Evolutionary conservation across 2,113 vertebrate species (phyloP), one percentile per base, ranked within the genome.

Genomic region (Barbus barbus): DNA sequence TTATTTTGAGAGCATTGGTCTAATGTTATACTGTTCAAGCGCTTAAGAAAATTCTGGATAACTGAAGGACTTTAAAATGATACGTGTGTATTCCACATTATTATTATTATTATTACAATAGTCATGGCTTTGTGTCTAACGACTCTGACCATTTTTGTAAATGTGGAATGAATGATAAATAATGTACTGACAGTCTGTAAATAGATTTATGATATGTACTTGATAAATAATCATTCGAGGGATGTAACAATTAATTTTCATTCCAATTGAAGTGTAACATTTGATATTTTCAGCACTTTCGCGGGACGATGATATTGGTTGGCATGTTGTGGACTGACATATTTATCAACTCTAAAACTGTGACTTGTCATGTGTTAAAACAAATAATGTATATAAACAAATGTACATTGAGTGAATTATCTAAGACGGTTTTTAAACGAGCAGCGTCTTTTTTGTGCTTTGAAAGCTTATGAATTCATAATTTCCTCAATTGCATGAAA

Each of bases 161-260:
- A 87, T 84, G 63, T 83, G 26, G 26, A 74, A 78, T 33, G 38
- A 74, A 72, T 53, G 76, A 63, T 85, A n/a, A n/a, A 74, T 83
- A 87, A 69, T 84, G 75, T 89, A 88, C 85, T 73, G 73, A 85
- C 79, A 89, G 83, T 87, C 61, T 89, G 90, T 89, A 90, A 87
- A 87, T 84, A 84, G 46, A 74, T 76, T 44, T 46, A 75, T 75
- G 28, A 77, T n/a, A n/a, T 82, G 46, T 78, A 80, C 38, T 33
- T 67, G 76, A 41, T 78, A 78, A 78, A 77, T 58, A 77, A 58
- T 80, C 24, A 48, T 80, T 80, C 60, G 48, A 67, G 12, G 33
- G 20, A 41, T 79, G 56, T 61, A 65, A 67, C 60, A 48, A 63
- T 80, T 80, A 67, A 63, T 80, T 80, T 80, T 31, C 63, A 82